These are phyloP conservation scores for Periophthalmus modestus DNA, from an alignment of 2,113 vertebrate genomes.

Conservation along the genomic window DNA sequence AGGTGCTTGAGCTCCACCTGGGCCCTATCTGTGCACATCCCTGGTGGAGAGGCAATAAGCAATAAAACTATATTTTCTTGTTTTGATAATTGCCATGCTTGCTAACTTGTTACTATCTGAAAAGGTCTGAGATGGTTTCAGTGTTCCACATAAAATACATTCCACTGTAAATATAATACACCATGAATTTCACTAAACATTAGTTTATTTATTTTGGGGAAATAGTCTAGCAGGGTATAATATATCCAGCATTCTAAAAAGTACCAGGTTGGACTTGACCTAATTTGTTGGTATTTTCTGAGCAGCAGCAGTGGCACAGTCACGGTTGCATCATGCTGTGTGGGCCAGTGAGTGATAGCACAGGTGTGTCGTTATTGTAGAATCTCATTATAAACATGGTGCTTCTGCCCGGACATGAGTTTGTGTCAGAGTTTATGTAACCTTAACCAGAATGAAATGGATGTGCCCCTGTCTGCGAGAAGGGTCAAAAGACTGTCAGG, in stretches of 20 bases:
- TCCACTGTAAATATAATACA: neutral
- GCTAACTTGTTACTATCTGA: too few species aligned
- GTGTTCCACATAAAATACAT: too few species aligned
- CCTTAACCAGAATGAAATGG: neutral
- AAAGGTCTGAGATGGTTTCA: too few species aligned
- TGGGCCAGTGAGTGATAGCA: conserved; percentile 13
- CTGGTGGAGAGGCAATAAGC: too few species aligned
- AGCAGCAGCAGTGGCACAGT: neutral
- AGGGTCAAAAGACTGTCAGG: neutral
- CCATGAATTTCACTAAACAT: too few species aligned
- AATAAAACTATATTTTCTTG: too few species aligned
- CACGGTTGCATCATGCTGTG: neutral
- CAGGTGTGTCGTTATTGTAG: conserved; percentile 14
- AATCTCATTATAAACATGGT: conserved; percentile 9
- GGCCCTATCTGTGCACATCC: too few species aligned
- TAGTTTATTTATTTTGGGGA: neutral
- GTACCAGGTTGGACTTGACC: neutral
- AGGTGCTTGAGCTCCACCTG: too few species aligned
- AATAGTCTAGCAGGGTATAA: neutral
- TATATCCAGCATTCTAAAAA: neutral
- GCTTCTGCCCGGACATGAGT: neutral
- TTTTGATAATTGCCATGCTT: too few species aligned
- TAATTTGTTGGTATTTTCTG: conserved; percentile 15
- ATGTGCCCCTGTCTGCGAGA: neutral
- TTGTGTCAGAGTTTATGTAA: conserved; percentile 7